Base-by-base conservation (phyloP, 1,140 invertebrate genomes). In the Acromyrmex charruanus region DNA sequence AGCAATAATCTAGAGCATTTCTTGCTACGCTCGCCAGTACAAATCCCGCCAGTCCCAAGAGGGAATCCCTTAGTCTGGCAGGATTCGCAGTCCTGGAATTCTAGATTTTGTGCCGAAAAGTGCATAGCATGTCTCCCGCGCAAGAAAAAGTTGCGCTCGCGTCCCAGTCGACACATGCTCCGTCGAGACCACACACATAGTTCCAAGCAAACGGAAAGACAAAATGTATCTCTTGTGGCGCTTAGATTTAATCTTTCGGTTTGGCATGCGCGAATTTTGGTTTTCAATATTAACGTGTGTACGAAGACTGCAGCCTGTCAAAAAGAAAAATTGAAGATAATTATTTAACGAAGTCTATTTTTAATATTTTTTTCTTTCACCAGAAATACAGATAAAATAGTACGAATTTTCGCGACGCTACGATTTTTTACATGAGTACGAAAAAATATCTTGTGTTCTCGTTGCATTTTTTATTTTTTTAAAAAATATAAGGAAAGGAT, bases 141-240 rank as follows among this genome's bases (percentile, higher is more conserved):
- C 86, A 81, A 89, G 89, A 94, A 94, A 94, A 94, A 94, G 88
- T 65, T 61, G 63, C 66, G 87, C 61, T 66, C 63, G 66, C 72
- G 87, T 84, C 69, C 18, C 44, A 18, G 31, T 14, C 90, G 89
- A 94, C 93, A 94, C 94, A 91, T 93, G 93, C 90, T 92, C 59
- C 53, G 68, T 49, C 28, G 55, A 58, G 93, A 94, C 94, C 93
- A 94, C 94, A 94, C 93, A 93, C 93, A 88, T 92, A 86, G 92
- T 89, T 59, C 75, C 35, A 14, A 72, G 58, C 68, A 63, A 84
- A 59, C 65, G 58, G 35, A 49, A 51, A 51, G 39, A 55, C 65
- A 21, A 65, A 55, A 58, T 66, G 1, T 51, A 35, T 49, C 55
- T 61, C 39, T 35, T 25, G 44, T 9, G 18, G 14, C 39, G 18